These are phyloP conservation scores for Lasius fuliginosus DNA, from an alignment of 2,888 invertebrate genomes.

Conservation along the genomic window DNA sequence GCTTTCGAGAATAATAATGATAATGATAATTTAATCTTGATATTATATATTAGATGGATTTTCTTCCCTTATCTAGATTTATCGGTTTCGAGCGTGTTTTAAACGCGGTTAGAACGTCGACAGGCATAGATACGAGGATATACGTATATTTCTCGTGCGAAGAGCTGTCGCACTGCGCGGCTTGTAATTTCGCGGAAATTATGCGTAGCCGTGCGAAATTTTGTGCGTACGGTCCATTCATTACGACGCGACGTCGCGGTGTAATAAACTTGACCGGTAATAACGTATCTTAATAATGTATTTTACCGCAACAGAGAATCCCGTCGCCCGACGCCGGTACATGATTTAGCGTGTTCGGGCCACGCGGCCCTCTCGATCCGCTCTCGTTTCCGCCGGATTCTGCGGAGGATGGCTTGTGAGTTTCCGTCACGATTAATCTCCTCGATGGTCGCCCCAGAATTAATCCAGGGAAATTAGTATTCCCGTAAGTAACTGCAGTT, in stretches of 20 bases:
- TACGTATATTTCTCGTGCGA: neutral
- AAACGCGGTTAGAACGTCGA: neutral
- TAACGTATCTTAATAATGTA: slow-evolving; percentile 42
- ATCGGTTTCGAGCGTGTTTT: neutral
- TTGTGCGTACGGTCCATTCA: slow-evolving; percentile 14
- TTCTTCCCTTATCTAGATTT: neutral
- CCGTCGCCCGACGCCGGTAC: neutral
- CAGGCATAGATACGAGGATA: neutral
- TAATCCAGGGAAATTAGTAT: slow-evolving; percentile 51
- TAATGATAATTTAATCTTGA: neutral
- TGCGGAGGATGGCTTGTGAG: slow-evolving; percentile 37
- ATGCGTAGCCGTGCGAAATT: slow-evolving; percentile 17
- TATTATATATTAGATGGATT: neutral
- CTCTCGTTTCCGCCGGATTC: slow-evolving; percentile 36
- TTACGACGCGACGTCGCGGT: neutral
- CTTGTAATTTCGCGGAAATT: slow-evolving; percentile 42
- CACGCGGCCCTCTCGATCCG: neutral
- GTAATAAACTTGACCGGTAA: slow-evolving; percentile 46
- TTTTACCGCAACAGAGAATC: slow-evolving; percentile 41
- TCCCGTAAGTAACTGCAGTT: slow-evolving; percentile 44
- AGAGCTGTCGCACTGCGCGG: slow-evolving; percentile 8
- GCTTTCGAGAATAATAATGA: neutral
- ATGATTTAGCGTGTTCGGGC: slow-evolving; percentile 45
- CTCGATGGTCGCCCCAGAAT: slow-evolving; percentile 36
- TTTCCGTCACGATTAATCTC: slow-evolving; percentile 48